Evolutionary conservation across 2,113 vertebrate species (phyloP), one percentile per base, ranked within the genome.

Genomic region (Anguilla rostrata): DNA sequence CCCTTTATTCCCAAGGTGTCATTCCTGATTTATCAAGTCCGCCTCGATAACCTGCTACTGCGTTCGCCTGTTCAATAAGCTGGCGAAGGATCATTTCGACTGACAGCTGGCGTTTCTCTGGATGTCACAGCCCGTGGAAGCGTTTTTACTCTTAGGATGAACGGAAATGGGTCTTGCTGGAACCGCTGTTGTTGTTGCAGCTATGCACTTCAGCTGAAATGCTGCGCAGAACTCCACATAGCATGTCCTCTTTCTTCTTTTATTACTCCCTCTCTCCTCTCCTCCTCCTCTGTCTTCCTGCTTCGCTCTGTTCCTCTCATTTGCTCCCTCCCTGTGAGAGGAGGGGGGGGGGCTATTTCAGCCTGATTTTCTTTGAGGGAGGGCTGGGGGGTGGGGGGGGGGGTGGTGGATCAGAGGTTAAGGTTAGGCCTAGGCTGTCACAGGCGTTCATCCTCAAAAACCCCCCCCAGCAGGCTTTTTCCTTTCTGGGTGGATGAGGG

Each of bases 371-470:
- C 53, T 49, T 43, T 34, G 34, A 1, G 34, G 34, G 34, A 34
- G 34, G 34, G 34, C 34, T 34, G 34, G 34, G 34, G 34, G 34
- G 34, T 34, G 34, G 34, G 34, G 34, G 34, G 34, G 56, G 63
- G 53, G 20, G 56, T 79, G 84, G 75, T 46, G 20, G 39, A 56
- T 40, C 63, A 78, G 86, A 43, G 79, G 78, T 82, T 84, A 60
- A 84, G 82, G 86, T 86, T 60, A 85, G 86, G 34, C 49, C 56
- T 39, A 60, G 34, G 39, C 39, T 86, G 81, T 29, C 78, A 88
- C 82, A n/a, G 75, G 39, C 84, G 57, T 40, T 84, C 75, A 46
- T 83, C 71, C 83, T 83, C 39, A 83, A 83, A 40, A 34, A 34
- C 34, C 34, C n/a, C 22, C 78, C 16, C 82, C 43, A 46, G 43